Percentiles rank a stretch among this genome's conserved stretches.
Conservation (phyloP, 2,113 vertebrate species). For the Erythrolamprus reginae region DNA sequence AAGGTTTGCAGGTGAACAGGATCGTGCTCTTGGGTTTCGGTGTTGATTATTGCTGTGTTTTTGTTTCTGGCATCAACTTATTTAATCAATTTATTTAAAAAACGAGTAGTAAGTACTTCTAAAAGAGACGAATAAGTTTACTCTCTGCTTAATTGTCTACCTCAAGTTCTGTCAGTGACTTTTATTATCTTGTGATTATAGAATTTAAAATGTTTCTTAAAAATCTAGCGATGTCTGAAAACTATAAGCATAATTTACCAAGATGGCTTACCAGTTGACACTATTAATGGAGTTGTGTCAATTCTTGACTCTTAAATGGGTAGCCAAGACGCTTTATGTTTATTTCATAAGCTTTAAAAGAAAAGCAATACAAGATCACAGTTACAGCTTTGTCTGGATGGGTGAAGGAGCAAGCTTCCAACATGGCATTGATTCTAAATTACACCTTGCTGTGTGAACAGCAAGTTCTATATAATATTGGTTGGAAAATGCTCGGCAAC, state of each 20-base stretch:
- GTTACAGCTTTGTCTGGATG: not conserved
- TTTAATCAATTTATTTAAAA: not conserved
- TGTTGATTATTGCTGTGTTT: not conserved
- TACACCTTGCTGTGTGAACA: not conserved
- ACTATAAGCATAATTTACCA: not conserved
- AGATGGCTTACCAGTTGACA: constrained; percentile 21
- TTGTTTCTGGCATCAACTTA: not conserved
- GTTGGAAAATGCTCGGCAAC: not conserved
- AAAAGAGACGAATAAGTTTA: not conserved
- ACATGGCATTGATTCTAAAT: constrained; percentile 10
- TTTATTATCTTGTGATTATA: not conserved
- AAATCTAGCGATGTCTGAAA: not conserved
- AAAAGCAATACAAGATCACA: constrained; percentile 56
- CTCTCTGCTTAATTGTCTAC: not conserved
- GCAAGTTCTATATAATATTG: not conserved
- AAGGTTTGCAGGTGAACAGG: not conserved
- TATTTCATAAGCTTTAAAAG: constrained; percentile 40
- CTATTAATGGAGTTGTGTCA: constrained; percentile 45
- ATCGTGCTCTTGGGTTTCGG: not conserved
- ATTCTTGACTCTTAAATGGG: constrained; percentile 6
- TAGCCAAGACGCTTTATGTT: constrained; percentile 35
- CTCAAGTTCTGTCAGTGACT: not conserved
- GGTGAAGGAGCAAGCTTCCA: not conserved
- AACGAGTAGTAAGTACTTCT: not conserved
- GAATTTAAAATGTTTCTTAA: not conserved